Percentiles rank a stretch among this genome's conserved stretches.
Conservation (phyloP, 2,888 invertebrate genomes). For the Cinara cedri region DNA sequence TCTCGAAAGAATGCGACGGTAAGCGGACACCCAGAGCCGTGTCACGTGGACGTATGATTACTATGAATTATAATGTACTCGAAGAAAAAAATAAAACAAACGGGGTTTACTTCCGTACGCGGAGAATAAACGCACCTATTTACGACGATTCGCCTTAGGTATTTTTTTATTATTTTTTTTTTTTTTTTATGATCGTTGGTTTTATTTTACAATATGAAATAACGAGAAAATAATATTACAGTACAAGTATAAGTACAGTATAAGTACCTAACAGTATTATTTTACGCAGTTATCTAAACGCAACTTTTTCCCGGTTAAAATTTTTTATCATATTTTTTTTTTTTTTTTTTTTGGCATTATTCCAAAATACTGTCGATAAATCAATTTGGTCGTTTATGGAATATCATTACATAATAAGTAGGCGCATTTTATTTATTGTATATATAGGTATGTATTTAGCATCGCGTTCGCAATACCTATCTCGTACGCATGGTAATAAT, state of each 20-base stretch:
- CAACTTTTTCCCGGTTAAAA: neutral
- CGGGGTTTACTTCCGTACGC: slow-evolving; percentile 9
- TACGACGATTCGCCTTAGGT: neutral
- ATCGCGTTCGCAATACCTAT: no score
- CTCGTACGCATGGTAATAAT: no score
- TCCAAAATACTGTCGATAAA: slow-evolving; percentile 20
- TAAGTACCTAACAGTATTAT: no score
- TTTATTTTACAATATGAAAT: neutral
- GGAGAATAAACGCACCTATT: neutral
- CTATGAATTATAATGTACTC: slow-evolving; percentile 7
- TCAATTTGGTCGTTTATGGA: neutral
- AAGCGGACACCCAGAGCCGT: slow-evolving; percentile 24
- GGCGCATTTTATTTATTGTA: no score
- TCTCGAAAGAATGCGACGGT: slow-evolving; percentile 25
- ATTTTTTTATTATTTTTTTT: neutral
- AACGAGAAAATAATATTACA: neutral
- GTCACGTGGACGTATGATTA: neutral
- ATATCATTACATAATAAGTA: no score
- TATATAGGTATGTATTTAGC: no score
- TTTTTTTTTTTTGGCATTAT: neutral
- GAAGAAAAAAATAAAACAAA: neutral
- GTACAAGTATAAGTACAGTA: neutral
- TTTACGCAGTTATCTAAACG: no score
- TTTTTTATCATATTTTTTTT: no score
- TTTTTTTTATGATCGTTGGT: no score